Conservation (phyloP, 2,888 invertebrate genomes). For the Pseudococcus viburni region DNA sequence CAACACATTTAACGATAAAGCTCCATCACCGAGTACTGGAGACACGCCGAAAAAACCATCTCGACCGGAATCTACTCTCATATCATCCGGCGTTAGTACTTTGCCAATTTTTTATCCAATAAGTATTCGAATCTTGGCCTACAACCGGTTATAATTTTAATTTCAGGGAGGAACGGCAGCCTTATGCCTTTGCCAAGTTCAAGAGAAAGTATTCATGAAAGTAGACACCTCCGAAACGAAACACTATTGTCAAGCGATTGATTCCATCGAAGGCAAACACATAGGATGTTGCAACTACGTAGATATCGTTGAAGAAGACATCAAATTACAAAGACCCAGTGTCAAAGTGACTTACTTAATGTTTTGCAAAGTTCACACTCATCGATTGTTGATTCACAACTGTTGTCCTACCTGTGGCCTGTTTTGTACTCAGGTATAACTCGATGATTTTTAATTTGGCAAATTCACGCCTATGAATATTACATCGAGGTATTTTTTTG, state of each 20-base stretch:
- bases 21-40: slow-evolving; percentile 72
- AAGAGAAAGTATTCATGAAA: slow-evolving; percentile 74
- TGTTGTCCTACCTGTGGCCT: slow-evolving; percentile 92
- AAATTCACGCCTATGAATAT: slow-evolving; percentile 4
- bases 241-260: slow-evolving; percentile 80
- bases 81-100: slow-evolving; percentile 71
- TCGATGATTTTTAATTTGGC: neutral
- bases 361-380: slow-evolving; percentile 84
- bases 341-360: slow-evolving; percentile 78
- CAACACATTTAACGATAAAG: slow-evolving; percentile 69
- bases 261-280: slow-evolving; percentile 80
- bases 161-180: slow-evolving; percentile 71
- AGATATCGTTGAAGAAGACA: slow-evolving; percentile 74
- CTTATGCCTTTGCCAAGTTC: slow-evolving; percentile 74
- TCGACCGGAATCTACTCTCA: slow-evolving; percentile 72
- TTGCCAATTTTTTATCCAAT: neutral
- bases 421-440: slow-evolving; percentile 87
- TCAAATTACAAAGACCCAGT: slow-evolving; percentile 77
- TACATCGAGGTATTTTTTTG: slow-evolving; percentile 66
- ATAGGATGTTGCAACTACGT: slow-evolving; percentile 86
- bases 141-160: slow-evolving; percentile 43
- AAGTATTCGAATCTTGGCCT: neutral
- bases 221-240: slow-evolving; percentile 60
- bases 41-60: slow-evolving; percentile 72
- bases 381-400: slow-evolving; percentile 84